Conservation (phyloP, 1,140 invertebrate genomes). For the Bilobella aurantiaca region DNA sequence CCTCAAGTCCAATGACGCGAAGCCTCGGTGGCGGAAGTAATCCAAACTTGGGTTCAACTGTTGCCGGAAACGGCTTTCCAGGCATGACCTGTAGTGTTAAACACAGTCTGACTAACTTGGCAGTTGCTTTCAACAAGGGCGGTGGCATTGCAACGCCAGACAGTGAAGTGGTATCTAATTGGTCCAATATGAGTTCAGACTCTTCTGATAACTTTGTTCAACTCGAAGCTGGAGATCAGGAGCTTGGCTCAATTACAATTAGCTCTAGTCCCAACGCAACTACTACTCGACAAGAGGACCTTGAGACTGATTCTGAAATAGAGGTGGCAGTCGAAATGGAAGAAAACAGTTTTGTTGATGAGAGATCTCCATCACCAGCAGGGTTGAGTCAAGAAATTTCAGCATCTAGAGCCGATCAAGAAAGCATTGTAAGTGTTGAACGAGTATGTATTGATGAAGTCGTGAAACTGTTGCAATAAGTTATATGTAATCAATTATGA, state of each 20-base stretch:
- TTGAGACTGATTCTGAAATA: constrained; percentile 41
- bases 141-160: constrained; percentile 30
- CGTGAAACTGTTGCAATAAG: constrained; percentile 12
- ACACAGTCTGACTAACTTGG: constrained; percentile 18
- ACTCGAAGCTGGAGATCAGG: constrained; percentile 17
- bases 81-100: constrained; percentile 11
- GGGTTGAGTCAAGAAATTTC: neutral
- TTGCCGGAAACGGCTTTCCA: constrained; percentile 10
- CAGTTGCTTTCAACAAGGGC: constrained; percentile 22
- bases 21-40: neutral
- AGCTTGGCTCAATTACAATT: neutral
- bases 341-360: constrained; percentile 43
- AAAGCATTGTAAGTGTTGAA: constrained; percentile 16
- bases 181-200: constrained; percentile 25
- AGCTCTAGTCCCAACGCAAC: neutral
- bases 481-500: constrained; percentile 10
- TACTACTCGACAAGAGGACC: neutral
- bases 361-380: constrained; percentile 40
- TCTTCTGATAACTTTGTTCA: constrained; percentile 30
- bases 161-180: constrained; percentile 31
- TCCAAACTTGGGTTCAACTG: neutral
- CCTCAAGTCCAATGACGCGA: constrained; percentile 11
- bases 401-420: constrained; percentile 8
- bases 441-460: neutral
- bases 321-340: constrained; percentile 80